Evolutionary conservation across 2,888 invertebrate genomes (phyloP), one percentile per base, ranked within the genome.

Genomic region (Nowickia ferox): DNA sequence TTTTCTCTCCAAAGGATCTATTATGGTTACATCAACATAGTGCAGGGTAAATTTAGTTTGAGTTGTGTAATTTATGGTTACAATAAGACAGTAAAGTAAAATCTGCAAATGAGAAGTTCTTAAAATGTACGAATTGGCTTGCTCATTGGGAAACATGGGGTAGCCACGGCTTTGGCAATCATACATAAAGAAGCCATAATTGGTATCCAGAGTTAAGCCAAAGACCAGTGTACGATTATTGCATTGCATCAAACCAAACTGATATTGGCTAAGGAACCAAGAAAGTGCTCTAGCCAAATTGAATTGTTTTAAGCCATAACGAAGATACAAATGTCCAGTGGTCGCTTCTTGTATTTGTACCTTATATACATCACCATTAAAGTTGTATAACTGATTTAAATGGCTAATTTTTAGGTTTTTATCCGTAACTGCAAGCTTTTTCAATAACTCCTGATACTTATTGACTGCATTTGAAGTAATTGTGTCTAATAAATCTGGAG

Each of bases 131-230:
- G 95, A 93, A 15, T 93, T 92, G 4, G 94, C 94, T 87, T 94
- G 93, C 11, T 94, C 93, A 0, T 94, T 94, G 44, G 93, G 91
- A 89, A 95, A 96, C 88, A 95, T 90, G 0, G 95, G 95, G 1
- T 93, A 91, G 4, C 95, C 95, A 87, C 93, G 92, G 81, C 94
- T 94, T 90, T 95, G 95, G 87, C 95, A 95, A 88, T 96, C 96
- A 89, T 94, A 96, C 94, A 96, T 94, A 87, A 95, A 95, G 89
- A 95, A 96, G 13, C 95, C 95, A 10, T 90, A 89, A 13, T 90
- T 89, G 0, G 88, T 88, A 0, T 89, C 88, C 87, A 77, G 61
- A 5, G 66, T 74, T 19, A 30, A 93, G 3, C 95, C 95, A 88
- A 95, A 94, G 9, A 94, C 93, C 82, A 94, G 90, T 63, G 94